Percentiles rank a stretch among this genome's conserved stretches.
Evolutionary conservation across 2,888 invertebrate species (phyloP).

Genomic region (Stenodema calcarata): DNA sequence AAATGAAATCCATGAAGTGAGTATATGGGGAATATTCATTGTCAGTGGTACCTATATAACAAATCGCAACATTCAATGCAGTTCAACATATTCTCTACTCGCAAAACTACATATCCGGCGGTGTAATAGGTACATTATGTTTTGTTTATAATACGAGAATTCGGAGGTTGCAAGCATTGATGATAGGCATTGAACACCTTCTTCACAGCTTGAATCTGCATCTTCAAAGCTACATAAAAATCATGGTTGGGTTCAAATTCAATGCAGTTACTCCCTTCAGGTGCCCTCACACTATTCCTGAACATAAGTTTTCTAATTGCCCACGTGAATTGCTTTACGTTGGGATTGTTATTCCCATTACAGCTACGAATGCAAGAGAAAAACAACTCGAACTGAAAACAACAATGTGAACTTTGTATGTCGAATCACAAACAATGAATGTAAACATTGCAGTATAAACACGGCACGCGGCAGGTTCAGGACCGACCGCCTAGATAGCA

Average conservation of each 20-base stretch:
- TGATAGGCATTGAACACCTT: not conserved
- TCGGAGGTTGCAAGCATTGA: not conserved
- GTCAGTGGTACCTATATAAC: not conserved
- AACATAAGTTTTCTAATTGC: not conserved
- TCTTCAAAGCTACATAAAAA: not conserved
- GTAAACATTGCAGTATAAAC: too few relatives aligned
- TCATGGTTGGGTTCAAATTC: not conserved
- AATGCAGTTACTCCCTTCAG: not conserved
- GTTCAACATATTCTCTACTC: not conserved
- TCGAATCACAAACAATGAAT: too few relatives aligned
- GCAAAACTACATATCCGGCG: too few relatives aligned
- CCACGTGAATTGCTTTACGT: slow-evolving; percentile 5
- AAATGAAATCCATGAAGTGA: not conserved
- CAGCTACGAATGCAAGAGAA: not conserved
- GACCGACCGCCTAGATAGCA: too few relatives aligned
- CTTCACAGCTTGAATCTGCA: not conserved
- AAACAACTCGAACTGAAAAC: not conserved
- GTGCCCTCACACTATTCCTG: not conserved
- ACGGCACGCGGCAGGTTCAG: too few relatives aligned
- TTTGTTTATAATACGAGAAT: not conserved
- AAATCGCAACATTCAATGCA: not conserved
- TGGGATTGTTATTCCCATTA: not conserved
- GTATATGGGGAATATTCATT: not conserved
- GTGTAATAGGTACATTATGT: too few relatives aligned
- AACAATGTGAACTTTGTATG: too few relatives aligned